phyloP scores from a whole-genome alignment of 2,797 vertebrate species.

The Martes flavigula region DNA sequence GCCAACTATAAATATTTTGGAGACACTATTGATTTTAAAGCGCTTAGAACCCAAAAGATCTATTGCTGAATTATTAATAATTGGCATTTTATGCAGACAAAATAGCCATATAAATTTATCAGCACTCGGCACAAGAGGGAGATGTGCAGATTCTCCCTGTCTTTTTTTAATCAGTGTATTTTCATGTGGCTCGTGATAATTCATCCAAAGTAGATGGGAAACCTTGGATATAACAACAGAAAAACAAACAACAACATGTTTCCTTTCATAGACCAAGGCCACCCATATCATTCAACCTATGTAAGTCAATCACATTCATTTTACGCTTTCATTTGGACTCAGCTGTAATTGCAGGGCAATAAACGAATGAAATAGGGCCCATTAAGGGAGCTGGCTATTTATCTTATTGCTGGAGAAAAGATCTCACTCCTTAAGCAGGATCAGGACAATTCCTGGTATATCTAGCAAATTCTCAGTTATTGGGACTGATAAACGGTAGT shows the following conservation, averaged over 20 bases:
- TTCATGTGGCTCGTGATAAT: conserved; percentile 43
- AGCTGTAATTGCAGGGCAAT: background rate
- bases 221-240: conserved; percentile 37
- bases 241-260: conserved; percentile 14
- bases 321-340: conserved; percentile 36
- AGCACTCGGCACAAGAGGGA: background rate
- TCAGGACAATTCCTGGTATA: background rate
- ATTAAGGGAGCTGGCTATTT: background rate
- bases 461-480: background rate
- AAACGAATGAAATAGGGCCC: background rate
- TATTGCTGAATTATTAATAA: conserved; percentile 42
- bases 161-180: conserved; percentile 45
- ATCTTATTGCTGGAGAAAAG: background rate
- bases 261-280: background rate
- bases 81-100: conserved; percentile 7
- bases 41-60: background rate
- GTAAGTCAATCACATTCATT: conserved; percentile 22
- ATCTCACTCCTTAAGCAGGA: background rate
- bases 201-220: conserved; percentile 58
- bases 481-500: background rate
- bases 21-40: conserved; percentile 17
- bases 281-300: background rate
- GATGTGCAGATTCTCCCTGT: background rate
- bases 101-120: conserved; percentile 23
- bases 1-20: background rate